These are phyloP conservation scores for Leptosomus discolor DNA, from an alignment of 2,113 vertebrate genomes.

Conservation along the genomic window DNA sequence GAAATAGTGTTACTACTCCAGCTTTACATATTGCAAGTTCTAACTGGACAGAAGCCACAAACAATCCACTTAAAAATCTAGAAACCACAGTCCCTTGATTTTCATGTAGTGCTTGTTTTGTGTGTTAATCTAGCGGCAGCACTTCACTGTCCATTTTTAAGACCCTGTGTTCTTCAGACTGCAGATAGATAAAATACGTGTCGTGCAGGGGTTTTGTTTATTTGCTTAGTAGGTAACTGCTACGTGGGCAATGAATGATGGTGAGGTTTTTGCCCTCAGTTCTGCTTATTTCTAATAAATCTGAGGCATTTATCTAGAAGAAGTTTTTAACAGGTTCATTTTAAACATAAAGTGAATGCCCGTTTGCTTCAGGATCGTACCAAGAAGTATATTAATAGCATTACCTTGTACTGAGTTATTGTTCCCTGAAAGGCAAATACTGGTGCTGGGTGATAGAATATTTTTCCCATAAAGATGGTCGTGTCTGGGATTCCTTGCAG, in stretches of 20 bases:
- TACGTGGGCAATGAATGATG: not conserved
- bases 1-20: not conserved
- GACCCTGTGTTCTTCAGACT: not conserved
- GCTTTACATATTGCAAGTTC: not conserved
- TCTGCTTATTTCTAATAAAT: not conserved
- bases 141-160: not conserved
- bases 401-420: constrained; percentile 46
- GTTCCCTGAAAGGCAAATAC: not conserved
- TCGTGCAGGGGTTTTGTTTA: fast-evolving
- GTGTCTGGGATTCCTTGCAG: constrained; percentile 15
- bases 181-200: not conserved
- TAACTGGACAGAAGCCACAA: not conserved
- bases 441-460: constrained; percentile 36
- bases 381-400: not conserved
- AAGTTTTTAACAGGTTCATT: not conserved
- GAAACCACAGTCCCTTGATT: not conserved
- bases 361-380: not conserved
- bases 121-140: not conserved
- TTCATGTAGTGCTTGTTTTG: not conserved
- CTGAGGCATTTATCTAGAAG: not conserved
- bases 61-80: not conserved
- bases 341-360: not conserved
- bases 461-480: not conserved
- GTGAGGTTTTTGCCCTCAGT: not conserved
- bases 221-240: not conserved